Evolutionary conservation across 2,113 vertebrate species (phyloP).

Genomic region (Heptranchias perlo): DNA sequence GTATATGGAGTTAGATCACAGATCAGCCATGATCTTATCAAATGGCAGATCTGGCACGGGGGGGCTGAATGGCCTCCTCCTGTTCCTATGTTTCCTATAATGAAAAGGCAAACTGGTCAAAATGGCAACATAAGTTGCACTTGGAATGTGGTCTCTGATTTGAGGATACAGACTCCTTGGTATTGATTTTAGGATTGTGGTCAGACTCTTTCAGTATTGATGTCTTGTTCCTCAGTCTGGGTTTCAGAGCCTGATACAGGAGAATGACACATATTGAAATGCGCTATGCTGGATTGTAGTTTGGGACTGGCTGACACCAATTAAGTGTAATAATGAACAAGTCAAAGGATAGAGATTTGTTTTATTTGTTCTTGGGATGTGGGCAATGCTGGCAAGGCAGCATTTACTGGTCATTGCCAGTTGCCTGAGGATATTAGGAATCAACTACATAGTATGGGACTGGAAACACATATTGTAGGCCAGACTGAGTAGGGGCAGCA

Average conservation of each 20-base stretch:
- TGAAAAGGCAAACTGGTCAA: background rate
- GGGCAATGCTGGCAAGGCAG: background rate
- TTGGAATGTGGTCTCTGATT: background rate
- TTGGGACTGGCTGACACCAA: background rate
- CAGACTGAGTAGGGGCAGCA: too few species aligned
- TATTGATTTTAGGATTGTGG: background rate
- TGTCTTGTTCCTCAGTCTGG: background rate
- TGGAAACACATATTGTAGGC: background rate
- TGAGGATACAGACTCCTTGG: background rate
- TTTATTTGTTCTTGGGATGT: background rate
- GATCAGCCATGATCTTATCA: too few species aligned
- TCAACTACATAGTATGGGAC: background rate
- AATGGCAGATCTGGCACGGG: too few species aligned
- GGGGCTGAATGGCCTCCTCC: too few species aligned
- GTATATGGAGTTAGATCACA: too few species aligned
- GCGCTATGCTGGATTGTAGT: background rate
- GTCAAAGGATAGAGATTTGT: background rate
- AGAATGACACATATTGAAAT: background rate
- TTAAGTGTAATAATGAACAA: background rate
- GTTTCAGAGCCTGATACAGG: background rate
- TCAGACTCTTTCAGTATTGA: background rate
- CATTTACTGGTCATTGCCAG: background rate
- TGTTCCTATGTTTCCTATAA: too few species aligned
- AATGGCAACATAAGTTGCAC: background rate
- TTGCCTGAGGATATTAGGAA: background rate